Conservation (phyloP, 2,888 invertebrate species). For the Magallana nippona region DNA sequence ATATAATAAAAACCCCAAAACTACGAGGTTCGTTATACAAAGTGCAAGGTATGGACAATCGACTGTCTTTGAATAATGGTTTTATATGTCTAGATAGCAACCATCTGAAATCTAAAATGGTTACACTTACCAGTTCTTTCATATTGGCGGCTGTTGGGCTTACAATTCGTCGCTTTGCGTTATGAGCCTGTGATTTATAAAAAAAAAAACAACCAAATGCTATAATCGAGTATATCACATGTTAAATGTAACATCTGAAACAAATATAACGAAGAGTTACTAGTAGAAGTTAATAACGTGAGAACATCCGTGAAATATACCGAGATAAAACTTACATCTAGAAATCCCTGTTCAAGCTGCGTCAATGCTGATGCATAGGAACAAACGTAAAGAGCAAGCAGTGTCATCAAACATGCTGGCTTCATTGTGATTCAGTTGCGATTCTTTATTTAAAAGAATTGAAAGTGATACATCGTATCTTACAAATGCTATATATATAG, state of each 20-base stretch:
- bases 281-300: no score
- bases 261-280: no score
- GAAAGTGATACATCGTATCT: background rate
- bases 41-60: no score
- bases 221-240: no score
- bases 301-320: no score
- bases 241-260: no score
- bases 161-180: background rate
- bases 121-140: conserved; percentile 1
- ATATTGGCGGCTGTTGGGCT: background rate
- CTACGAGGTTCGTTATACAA: no score
- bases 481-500: background rate
- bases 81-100: no score
- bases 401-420: background rate
- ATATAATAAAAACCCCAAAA: no score
- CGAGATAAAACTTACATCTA: background rate
- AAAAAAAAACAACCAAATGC: background rate
- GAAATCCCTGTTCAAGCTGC: background rate
- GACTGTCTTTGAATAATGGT: no score
- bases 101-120: no score
- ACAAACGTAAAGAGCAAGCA: background rate
- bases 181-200: background rate
- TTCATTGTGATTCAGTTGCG: background rate
- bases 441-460: background rate
- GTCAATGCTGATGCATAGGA: background rate